Percentiles rank a stretch among this genome's conserved stretches.
These are phyloP conservation scores for Cherax destructor DNA, from an alignment of 1,140 invertebrate genomes.

Conservation along the genomic window DNA sequence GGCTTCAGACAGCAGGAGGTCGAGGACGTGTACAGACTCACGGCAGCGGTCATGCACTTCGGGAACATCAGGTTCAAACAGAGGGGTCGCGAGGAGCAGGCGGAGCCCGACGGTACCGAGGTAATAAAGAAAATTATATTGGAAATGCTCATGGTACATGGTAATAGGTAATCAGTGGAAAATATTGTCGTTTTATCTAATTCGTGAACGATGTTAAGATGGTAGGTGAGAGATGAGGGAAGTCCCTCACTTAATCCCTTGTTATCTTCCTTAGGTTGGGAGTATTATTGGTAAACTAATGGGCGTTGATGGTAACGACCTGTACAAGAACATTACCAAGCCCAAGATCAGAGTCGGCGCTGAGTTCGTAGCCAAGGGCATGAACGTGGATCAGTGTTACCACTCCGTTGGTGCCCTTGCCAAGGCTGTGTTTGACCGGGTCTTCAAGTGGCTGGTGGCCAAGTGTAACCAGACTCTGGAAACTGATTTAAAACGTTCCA, in stretches of 20 bases:
- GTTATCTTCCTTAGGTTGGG: conserved; percentile 84
- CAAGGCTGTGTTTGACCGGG: conserved; percentile 96
- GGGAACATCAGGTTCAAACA: conserved; percentile 56
- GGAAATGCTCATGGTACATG: too few relatives aligned
- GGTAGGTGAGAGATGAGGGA: too few relatives aligned
- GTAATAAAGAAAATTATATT: neutral
- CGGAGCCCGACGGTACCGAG: conserved; percentile 29
- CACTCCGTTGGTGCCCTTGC: conserved; percentile 97
- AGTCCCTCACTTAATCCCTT: neutral
- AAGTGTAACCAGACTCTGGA: conserved; percentile 79
- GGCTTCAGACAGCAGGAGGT: conserved; percentile 98
- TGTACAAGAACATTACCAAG: conserved; percentile 75
- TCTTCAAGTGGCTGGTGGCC: conserved; percentile 78
- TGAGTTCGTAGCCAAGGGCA: conserved; percentile 60
- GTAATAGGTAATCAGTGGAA: too few relatives aligned
- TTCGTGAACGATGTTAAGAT: too few relatives aligned
- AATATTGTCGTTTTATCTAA: too few relatives aligned
- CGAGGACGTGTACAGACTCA: conserved; percentile 96
- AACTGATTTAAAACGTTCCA: conserved; percentile 94
- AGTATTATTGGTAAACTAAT: conserved; percentile 93
- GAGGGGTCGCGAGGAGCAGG: conserved; percentile 53
- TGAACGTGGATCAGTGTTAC: conserved; percentile 80
- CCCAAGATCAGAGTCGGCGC: conserved; percentile 63
- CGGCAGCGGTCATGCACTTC: conserved; percentile 92
- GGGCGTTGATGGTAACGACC: conserved; percentile 89